phyloP scores from a whole-genome alignment of 2,888 invertebrate species.

The Dryomyza anilis region DNA sequence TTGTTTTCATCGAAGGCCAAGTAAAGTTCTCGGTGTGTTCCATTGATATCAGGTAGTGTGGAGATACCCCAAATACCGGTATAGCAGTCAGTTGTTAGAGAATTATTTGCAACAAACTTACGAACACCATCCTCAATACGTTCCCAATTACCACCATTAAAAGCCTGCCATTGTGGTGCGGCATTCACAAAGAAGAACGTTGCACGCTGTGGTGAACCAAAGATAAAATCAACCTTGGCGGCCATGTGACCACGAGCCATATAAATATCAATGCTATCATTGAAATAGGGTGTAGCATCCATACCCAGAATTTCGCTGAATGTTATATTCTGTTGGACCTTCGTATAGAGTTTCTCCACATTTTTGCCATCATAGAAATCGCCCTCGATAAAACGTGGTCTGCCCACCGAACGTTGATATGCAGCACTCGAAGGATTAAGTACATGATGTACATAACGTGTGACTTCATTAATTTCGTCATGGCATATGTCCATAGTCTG shows the following conservation, averaged over 20 bases:
- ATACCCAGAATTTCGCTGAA: conserved; percentile 50
- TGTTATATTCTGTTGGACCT: conserved; percentile 51
- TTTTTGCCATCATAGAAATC: conserved; percentile 53
- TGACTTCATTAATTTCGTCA: conserved; percentile 51
- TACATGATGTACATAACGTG: conserved; percentile 54
- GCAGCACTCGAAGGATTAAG: conserved; percentile 58
- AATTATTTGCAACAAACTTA: conserved; percentile 54
- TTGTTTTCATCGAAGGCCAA: conserved; percentile 51
- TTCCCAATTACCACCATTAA: conserved; percentile 68
- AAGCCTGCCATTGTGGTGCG: conserved; percentile 66
- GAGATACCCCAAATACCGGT: conserved; percentile 67
- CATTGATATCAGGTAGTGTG: conserved; percentile 49
- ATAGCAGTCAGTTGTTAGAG: conserved; percentile 60
- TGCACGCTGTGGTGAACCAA: conserved; percentile 62
- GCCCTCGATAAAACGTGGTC: conserved; percentile 54
- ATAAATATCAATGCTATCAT: conserved; percentile 44
- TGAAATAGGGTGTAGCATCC: conserved; percentile 41
- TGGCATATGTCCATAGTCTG: conserved; percentile 59
- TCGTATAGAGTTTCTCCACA: conserved; percentile 53
- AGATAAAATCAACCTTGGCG: conserved; percentile 64
- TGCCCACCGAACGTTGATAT: conserved; percentile 58
- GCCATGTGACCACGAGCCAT: conserved; percentile 65
- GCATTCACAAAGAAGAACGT: conserved; percentile 65
- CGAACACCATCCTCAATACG: conserved; percentile 63
- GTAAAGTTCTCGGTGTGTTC: conserved; percentile 48